Evolutionary conservation across 2,797 vertebrate genomes (phyloP).

Genomic region (Pangasius macronema): DNA sequence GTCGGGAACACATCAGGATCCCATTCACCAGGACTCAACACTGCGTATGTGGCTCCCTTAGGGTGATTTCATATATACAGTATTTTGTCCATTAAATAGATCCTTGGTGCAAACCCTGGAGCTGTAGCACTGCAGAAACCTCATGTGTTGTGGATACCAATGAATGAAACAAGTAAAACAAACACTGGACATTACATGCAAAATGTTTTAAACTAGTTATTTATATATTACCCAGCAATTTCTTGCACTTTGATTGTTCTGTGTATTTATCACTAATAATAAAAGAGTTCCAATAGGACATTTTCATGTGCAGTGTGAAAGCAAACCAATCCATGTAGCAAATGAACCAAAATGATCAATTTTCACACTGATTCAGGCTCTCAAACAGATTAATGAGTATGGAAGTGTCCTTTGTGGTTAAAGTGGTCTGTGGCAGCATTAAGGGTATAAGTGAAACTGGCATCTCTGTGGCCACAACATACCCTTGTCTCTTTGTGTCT

Average conservation of each 20-base stretch:
- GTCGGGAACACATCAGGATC: background rate
- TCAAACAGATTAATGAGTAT: background rate
- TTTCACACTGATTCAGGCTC: background rate
- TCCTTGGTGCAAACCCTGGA: background rate
- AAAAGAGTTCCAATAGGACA: background rate
- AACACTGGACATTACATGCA: background rate
- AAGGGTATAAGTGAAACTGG: background rate
- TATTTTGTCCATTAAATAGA: background rate
- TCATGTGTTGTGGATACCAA: background rate
- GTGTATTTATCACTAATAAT: background rate
- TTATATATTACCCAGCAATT: background rate
- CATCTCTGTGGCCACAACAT: background rate
- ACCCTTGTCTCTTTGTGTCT: background rate
- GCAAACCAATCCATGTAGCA: background rate
- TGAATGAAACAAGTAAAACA: background rate
- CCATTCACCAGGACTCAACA: background rate
- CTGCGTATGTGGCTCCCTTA: background rate
- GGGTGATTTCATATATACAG: background rate
- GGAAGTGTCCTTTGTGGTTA: background rate
- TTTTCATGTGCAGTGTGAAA: background rate
- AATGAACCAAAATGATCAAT: background rate
- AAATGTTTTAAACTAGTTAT: background rate
- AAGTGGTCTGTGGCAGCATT: background rate
- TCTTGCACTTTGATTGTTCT: background rate
- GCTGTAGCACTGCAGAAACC: background rate